A percentile compares a stretch with the other conserved stretches of the same genome.
phyloP scores from a whole-genome alignment of 2,888 invertebrate species.

The Sphaeridia pumilis region DNA sequence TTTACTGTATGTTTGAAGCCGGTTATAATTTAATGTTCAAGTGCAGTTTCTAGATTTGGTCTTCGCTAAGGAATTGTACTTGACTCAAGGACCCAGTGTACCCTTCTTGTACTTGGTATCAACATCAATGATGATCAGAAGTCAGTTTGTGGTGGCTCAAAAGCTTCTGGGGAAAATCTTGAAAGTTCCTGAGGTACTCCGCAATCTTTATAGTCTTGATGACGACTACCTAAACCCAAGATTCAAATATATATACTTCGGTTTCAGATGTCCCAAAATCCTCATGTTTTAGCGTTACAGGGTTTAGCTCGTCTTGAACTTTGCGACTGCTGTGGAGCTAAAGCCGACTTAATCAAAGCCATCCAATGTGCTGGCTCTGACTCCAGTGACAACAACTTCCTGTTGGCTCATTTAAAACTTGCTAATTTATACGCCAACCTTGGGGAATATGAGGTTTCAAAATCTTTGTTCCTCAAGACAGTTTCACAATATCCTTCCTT shows the following conservation, averaged over 20 bases:
- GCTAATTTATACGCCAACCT: conserved; percentile 20
- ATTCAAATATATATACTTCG: not conserved
- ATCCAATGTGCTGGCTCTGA: conserved; percentile 20
- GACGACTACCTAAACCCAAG: not conserved
- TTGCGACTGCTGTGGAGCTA: conserved; percentile 14
- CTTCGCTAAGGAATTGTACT: conserved; percentile 24
- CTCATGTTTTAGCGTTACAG: conserved; percentile 23
- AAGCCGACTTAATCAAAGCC: conserved; percentile 21
- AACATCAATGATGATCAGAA: conserved; percentile 19
- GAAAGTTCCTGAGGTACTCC: conserved; percentile 6
- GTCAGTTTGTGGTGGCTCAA: conserved; percentile 19
- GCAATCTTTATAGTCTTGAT: not conserved
- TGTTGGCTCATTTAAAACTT: conserved; percentile 29
- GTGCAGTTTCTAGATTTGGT: conserved; percentile 26
- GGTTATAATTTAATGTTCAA: not conserved
- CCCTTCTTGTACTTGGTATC: conserved; percentile 27
- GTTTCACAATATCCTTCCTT: conserved; percentile 24
- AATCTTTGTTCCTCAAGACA: conserved; percentile 24
- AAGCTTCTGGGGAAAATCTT: conserved; percentile 19
- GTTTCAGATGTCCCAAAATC: conserved; percentile 7
- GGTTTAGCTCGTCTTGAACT: conserved; percentile 22
- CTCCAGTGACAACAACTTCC: conserved; percentile 28
- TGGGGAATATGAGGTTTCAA: conserved; percentile 18
- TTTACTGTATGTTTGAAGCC: not conserved
- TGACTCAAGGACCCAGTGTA: conserved; percentile 16